A percentile compares a stretch with the other conserved stretches of the same genome.
Evolutionary conservation across 2,888 invertebrate species (phyloP).

Genomic region (Rosalia funebris): DNA sequence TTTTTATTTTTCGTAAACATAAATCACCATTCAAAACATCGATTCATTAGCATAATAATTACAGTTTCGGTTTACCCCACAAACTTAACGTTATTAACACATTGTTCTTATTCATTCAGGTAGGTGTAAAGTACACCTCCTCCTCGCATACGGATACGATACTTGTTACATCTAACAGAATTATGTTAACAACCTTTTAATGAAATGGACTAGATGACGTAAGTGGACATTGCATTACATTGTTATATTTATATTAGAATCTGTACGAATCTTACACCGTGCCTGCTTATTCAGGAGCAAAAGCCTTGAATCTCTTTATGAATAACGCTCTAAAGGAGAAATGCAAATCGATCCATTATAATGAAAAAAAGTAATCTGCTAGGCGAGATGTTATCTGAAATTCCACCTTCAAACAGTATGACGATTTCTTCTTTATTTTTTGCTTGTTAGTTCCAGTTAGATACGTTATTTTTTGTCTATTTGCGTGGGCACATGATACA

Average conservation of each 20-base stretch:
- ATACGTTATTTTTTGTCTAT: neutral
- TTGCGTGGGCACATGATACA: neutral
- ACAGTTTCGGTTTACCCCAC: neutral
- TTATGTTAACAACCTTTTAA: neutral
- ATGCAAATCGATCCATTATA: neutral
- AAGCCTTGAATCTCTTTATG: neutral
- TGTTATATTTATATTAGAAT: neutral
- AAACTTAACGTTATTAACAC: neutral
- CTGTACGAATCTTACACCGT: neutral
- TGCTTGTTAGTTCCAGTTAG: neutral
- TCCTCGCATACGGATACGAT: neutral
- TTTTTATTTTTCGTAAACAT: no score
- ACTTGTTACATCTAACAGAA: neutral
- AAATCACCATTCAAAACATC: no score
- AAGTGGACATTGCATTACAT: neutral
- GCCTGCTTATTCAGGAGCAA: neutral
- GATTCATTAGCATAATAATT: neutral
- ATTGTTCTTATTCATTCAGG: neutral
- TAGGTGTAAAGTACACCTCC: conserved; percentile 1
- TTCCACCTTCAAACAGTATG: neutral
- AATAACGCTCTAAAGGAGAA: neutral
- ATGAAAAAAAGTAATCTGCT: neutral
- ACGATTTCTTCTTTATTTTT: neutral
- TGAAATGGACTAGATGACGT: neutral
- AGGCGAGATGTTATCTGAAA: neutral